Base-by-base conservation (phyloP, 2,888 invertebrate genomes). In the Troides aeacus region DNA sequence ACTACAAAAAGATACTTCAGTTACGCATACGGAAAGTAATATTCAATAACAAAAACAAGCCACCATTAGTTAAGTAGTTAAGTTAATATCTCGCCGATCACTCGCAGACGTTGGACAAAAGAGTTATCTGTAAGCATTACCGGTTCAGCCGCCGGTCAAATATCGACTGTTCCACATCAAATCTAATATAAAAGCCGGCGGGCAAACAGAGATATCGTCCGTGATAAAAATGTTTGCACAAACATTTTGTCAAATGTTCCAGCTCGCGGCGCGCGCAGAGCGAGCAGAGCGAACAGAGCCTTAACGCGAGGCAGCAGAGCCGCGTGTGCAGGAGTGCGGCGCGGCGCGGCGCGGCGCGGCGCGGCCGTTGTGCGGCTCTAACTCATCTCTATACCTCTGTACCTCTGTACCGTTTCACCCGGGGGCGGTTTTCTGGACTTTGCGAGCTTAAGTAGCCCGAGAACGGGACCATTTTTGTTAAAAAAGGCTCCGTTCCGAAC, bases 221-320 rank as follows among this genome's bases (percentile, higher is more conserved):
- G 71, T 73, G 74, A 76, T 77, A 77, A 77, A 78, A 78, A 77
- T 79, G 72, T 76, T 77, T 76, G 75, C 69, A 70, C 75, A 75
- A 78, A 78, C 77, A 76, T 77, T 77, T 75, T 75, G 74, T 71
- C 75, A 77, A 77, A 75, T 73, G 73, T 74, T 73, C 68, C 30
- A 30, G 73, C 68, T 67, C 30, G 42, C 57, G 7, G 39, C 7
- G 7, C 39, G 1, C 36, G 36, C 6, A 60, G 63, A 53, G 53
- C 46, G 62, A 60, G 24, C 59, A 68, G 73, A 70, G 66, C 72
- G 66, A 72, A 74, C 73, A 72, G 62, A 68, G 66, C 68, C 73
- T 50, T 74, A 62, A 58, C 70, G 46, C 65, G 62, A 46, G 66
- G 71, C 72, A 70, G 76, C 74, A 77, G 71, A 74, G 75, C 76